Conservation (phyloP, 2,888 invertebrate genomes). For the Ormyrus thymus region DNA sequence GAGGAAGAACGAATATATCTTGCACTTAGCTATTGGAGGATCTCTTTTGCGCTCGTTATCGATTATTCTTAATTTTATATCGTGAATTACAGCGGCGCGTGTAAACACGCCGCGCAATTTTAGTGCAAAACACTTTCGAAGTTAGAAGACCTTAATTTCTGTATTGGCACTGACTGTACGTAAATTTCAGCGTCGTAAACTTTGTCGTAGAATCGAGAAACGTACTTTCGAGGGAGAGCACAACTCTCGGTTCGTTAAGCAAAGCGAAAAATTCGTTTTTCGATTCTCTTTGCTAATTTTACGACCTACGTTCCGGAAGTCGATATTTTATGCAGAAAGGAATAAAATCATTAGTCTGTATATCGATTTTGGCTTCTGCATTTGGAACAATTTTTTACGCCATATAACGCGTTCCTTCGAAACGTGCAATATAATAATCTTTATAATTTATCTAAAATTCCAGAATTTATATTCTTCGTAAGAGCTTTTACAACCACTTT, state of each 20-base stretch:
- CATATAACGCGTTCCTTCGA: conserved; percentile 32
- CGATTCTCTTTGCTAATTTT: not conserved
- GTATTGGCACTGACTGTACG: conserved; percentile 37
- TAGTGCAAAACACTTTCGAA: conserved; percentile 21
- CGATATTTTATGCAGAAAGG: conserved; percentile 3
- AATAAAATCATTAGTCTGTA: conserved; percentile 14
- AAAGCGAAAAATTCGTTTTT: not conserved
- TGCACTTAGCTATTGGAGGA: not conserved
- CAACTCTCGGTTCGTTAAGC: too few relatives aligned
- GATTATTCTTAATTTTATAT: not conserved
- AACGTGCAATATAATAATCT: conserved; percentile 40
- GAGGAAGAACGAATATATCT: conserved; percentile 25
- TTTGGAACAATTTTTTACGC: conserved; percentile 34
- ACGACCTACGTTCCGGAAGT: not conserved
- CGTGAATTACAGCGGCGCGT: not conserved
- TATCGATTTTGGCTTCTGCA: conserved; percentile 21
- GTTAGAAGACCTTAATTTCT: conserved; percentile 34
- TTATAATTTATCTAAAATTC: conserved; percentile 34
- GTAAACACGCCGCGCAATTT: not conserved
- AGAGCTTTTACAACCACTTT: conserved; percentile 35
- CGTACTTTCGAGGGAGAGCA: too few relatives aligned
- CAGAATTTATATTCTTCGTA: conserved; percentile 14
- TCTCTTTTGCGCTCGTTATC: not conserved
- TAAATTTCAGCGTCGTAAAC: conserved; percentile 3
- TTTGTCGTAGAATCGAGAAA: too few relatives aligned